phyloP scores from a whole-genome alignment of 92 coral and sea anemone genomes.

The Nematostella vectensis region DNA sequence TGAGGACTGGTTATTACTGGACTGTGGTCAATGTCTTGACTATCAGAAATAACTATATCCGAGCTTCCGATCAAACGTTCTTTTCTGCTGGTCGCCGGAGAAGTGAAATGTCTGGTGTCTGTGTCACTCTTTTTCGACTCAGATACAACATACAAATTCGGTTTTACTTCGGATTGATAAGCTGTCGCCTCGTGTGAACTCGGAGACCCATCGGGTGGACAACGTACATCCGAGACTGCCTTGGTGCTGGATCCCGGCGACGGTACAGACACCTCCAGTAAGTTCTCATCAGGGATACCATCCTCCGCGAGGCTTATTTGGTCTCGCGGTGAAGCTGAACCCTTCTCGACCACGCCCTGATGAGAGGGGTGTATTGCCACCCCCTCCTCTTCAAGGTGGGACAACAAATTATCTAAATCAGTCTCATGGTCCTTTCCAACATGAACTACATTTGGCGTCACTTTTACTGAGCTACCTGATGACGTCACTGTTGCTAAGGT shows the following conservation, averaged over 20 bases:
- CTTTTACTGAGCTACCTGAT: neutral
- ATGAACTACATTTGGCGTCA: neutral
- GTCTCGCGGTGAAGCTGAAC: neutral
- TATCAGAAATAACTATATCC: neutral
- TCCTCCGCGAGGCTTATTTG: neutral
- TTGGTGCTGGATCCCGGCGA: neutral
- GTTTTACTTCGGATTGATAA: neutral
- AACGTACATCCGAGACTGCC: neutral
- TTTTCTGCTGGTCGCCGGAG: neutral
- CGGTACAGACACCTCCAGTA: conserved; percentile 3
- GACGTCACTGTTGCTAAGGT: neutral
- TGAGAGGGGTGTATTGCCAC: neutral
- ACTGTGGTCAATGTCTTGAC: neutral
- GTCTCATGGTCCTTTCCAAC: conserved; percentile 7
- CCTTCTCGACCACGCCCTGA: neutral
- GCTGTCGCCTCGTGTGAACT: neutral
- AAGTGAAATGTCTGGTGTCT: too few relatives aligned
- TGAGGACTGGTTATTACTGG: conserved; percentile 1
- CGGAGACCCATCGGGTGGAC: neutral
- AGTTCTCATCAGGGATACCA: neutral
- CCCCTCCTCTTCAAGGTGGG: conserved; percentile 3
- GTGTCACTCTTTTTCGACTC: neutral
- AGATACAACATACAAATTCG: neutral
- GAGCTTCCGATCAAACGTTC: neutral
- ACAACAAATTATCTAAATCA: conserved; percentile 26